Conservation (phyloP, 1,140 invertebrate species). For the Drosophila sproati region DNA sequence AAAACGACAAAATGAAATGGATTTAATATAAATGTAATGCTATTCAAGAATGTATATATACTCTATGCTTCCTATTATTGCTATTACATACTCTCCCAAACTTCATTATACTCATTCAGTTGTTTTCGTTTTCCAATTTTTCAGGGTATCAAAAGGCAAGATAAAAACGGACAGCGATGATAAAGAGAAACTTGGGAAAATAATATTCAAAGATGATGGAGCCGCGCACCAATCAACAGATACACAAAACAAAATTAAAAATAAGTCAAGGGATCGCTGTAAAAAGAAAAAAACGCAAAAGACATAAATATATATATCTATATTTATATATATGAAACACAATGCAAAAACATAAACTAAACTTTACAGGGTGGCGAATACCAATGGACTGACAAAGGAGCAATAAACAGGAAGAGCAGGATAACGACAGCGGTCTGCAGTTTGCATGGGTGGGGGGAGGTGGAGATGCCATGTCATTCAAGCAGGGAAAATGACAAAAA, state of each 20-base stretch:
- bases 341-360: constrained; percentile 65
- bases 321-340: constrained; percentile 39
- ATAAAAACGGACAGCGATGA: constrained; percentile 23
- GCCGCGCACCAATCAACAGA: constrained; percentile 47
- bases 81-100: too few species aligned
- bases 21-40: too few species aligned
- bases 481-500: constrained; percentile 55
- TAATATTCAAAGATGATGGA: constrained; percentile 60
- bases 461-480: constrained; percentile 49
- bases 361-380: constrained; percentile 42
- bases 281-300: constrained; percentile 4
- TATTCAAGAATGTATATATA: too few species aligned
- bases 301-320: not conserved
- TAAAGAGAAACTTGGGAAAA: constrained; percentile 7
- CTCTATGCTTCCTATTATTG: too few species aligned
- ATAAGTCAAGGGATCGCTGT: constrained; percentile 16
- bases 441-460: constrained; percentile 8
- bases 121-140: too few species aligned
- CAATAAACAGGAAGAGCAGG: constrained; percentile 26
- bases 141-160: not conserved
- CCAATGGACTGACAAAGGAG: constrained; percentile 44
- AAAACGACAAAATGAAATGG: too few species aligned
- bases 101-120: too few species aligned
- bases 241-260: constrained; percentile 50
- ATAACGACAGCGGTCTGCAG: constrained; percentile 6